Conservation (phyloP, 2,888 invertebrate genomes). For the Drosophila aldrichi region DNA sequence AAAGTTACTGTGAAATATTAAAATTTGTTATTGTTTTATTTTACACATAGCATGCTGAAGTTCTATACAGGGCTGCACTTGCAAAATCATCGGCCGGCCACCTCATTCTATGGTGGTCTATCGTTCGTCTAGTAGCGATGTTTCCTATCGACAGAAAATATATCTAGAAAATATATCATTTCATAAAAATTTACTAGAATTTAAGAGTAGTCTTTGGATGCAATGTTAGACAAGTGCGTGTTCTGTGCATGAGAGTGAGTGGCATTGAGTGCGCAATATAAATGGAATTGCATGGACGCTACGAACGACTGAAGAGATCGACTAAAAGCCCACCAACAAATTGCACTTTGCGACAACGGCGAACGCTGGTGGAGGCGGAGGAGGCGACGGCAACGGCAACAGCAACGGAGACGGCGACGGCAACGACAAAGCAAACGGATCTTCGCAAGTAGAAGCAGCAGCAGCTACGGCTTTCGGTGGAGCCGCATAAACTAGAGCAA, state of each 20-base stretch:
- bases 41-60: constrained; percentile 25
- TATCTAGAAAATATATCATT: constrained; percentile 66
- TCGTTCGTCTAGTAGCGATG: constrained; percentile 59
- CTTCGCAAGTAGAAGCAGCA: constrained; percentile 58
- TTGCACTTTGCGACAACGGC: constrained; percentile 56
- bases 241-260: constrained; percentile 59
- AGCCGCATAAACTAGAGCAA: constrained; percentile 82
- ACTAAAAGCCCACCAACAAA: constrained; percentile 68
- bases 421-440: constrained; percentile 55
- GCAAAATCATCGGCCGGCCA: constrained; percentile 29
- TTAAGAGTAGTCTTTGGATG: constrained; percentile 60
- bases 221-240: constrained; percentile 65
- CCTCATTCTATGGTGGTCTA: constrained; percentile 36
- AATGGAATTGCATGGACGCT: constrained; percentile 72
- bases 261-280: constrained; percentile 59
- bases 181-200: constrained; percentile 66
- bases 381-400: constrained; percentile 41
- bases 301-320: constrained; percentile 53
- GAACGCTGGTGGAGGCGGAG: constrained; percentile 47
- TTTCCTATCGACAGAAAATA: constrained; percentile 66
- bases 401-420: constrained; percentile 23
- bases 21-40: neutral
- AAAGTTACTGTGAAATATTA: constrained; percentile 1
- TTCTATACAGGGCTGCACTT: constrained; percentile 23
- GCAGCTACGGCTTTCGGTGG: constrained; percentile 38